A percentile compares a stretch with the other conserved stretches of the same genome.
These are phyloP conservation scores for Eremophila alpestris DNA, from an alignment of 2,797 vertebrate genomes.

Conservation along the genomic window DNA sequence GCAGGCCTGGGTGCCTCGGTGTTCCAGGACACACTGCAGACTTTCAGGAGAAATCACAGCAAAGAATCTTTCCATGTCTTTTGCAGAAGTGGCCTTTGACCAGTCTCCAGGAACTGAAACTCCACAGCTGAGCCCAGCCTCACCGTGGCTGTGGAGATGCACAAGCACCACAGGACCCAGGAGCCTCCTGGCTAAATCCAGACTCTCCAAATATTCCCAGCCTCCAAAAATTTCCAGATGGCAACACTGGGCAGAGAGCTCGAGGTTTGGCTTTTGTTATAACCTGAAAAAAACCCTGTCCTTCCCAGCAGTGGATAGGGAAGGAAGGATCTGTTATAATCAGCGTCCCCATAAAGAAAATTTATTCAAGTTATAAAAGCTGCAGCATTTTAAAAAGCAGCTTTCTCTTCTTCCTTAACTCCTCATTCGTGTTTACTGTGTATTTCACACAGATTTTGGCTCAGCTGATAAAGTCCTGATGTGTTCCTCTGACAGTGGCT, in stretches of 20 bases:
- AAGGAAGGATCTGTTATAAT: not conserved
- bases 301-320: not conserved
- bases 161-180: fast-evolving
- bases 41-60: not conserved
- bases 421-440: not conserved
- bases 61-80: not conserved
- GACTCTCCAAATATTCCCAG: not conserved
- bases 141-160: fast-evolving
- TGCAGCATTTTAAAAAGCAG: not conserved
- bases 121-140: fast-evolving
- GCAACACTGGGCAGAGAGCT: not conserved
- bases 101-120: fast-evolving
- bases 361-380: not conserved
- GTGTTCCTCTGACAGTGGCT: not conserved
- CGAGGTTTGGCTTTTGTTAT: not conserved
- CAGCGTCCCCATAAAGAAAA: not conserved
- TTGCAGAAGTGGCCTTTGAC: not conserved
- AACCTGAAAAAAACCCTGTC: not conserved
- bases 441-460: not conserved
- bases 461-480: not conserved
- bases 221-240: not conserved
- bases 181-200: not conserved
- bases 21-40: not conserved
- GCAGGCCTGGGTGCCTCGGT: not conserved
- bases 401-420: not conserved